Evolutionary conservation across 2,888 invertebrate species (phyloP).

Genomic region (Eueremaeus valkanovi): DNA sequence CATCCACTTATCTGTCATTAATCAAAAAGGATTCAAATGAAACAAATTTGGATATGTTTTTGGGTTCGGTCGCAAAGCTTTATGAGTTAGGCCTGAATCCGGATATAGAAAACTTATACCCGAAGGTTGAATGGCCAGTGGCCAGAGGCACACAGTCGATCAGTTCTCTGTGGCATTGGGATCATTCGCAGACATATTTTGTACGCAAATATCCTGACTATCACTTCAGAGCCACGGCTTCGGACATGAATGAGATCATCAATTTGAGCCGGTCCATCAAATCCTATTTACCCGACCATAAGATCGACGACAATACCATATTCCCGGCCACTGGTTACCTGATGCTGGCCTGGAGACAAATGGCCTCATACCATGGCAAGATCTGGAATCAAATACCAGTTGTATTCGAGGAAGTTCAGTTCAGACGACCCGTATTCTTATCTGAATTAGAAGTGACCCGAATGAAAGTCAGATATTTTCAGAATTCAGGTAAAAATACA

Average conservation of each 20-base stretch:
- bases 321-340: constrained; percentile 57
- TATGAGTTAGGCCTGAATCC: constrained; percentile 77
- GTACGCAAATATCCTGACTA: constrained; percentile 43
- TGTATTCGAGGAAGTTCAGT: constrained; percentile 32
- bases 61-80: constrained; percentile 72
- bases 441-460: not conserved
- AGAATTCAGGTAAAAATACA: not conserved
- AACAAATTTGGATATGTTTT: constrained; percentile 53
- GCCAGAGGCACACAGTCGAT: constrained; percentile 86
- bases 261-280: constrained; percentile 47
- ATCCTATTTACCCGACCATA: constrained; percentile 66
- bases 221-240: constrained; percentile 43
- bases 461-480: constrained; percentile 14
- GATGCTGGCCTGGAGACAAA: constrained; percentile 75
- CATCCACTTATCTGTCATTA: constrained; percentile 66
- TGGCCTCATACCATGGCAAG: constrained; percentile 51
- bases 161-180: constrained; percentile 80
- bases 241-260: constrained; percentile 60
- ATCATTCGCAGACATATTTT: constrained; percentile 62
- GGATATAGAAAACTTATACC: constrained; percentile 65
- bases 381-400: constrained; percentile 24
- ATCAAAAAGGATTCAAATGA: constrained; percentile 57
- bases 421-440: constrained; percentile 24
- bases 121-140: constrained; percentile 65
- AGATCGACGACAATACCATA: constrained; percentile 57